Conservation (phyloP, 2,888 invertebrate species). For the Athetis lepigone region DNA sequence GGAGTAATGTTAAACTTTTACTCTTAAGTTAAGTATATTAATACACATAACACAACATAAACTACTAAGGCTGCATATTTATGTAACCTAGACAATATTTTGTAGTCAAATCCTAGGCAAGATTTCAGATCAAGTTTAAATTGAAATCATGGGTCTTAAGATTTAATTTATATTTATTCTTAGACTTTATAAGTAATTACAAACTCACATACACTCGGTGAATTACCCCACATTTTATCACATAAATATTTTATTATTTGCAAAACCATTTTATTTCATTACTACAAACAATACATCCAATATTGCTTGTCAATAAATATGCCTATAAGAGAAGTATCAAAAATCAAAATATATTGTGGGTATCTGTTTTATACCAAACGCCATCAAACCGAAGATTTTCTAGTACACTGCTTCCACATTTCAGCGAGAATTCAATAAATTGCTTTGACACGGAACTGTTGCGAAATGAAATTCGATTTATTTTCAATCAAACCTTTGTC, state of each 20-base stretch:
- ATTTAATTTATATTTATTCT: too few species aligned
- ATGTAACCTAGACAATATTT: too few species aligned
- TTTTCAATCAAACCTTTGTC: slow-evolving; percentile 58
- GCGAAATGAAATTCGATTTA: slow-evolving; percentile 59
- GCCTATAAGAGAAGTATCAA: neutral
- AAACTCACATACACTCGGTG: too few species aligned
- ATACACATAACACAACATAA: too few species aligned
- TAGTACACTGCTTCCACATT: slow-evolving; percentile 23
- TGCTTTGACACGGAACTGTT: slow-evolving; percentile 44
- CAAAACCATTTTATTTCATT: neutral
- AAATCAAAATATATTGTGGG: neutral
- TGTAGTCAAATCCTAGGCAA: too few species aligned
- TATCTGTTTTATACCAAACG: neutral
- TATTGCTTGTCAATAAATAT: neutral
- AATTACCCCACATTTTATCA: too few species aligned
- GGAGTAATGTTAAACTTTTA: too few species aligned
- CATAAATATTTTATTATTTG: neutral
- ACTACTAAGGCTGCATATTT: too few species aligned
- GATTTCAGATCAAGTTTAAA: too few species aligned
- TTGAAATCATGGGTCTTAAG: too few species aligned
- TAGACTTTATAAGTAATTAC: too few species aligned
- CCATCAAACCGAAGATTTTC: slow-evolving; percentile 1
- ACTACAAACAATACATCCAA: neutral
- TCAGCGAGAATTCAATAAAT: slow-evolving; percentile 54
- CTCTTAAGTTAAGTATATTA: too few species aligned